phyloP scores from a whole-genome alignment of 2,113 vertebrate genomes.

The Anarrhichthys ocellatus region DNA sequence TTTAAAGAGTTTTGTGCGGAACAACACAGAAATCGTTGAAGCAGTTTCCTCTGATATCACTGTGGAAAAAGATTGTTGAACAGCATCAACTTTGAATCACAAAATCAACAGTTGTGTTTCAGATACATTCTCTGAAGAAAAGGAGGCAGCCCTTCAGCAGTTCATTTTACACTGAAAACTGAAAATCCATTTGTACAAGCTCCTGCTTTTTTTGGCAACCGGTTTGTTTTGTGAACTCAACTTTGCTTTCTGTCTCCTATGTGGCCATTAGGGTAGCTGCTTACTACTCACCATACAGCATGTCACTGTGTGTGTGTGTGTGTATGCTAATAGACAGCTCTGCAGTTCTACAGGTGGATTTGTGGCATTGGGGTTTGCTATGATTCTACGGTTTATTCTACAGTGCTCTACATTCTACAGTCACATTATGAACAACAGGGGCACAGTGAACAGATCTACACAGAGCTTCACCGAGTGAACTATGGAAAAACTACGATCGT shows the following conservation, averaged over 20 bases:
- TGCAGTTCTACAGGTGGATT: no score
- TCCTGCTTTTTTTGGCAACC: constrained; percentile 50
- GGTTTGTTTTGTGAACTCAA: constrained; percentile 51
- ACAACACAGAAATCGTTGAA: neutral
- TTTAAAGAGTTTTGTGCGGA: neutral
- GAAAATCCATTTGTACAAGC: constrained; percentile 42
- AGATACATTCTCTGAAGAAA: constrained; percentile 10
- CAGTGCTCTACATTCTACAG: no score
- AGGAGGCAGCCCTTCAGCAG: constrained; percentile 40
- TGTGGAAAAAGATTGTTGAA: neutral
- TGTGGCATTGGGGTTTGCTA: no score
- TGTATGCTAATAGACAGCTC: neutral
- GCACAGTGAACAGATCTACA: no score
- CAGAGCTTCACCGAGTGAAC: no score
- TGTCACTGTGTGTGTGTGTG: constrained; percentile 24
- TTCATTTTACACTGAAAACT: constrained; percentile 37
- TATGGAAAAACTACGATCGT: no score
- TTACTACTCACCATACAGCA: constrained; percentile 29
- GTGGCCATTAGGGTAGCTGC: constrained; percentile 36
- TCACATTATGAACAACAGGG: no score
- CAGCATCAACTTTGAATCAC: neutral
- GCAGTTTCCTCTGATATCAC: neutral
- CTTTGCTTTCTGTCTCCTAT: constrained; percentile 48
- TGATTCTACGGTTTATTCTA: no score
- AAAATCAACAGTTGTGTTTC: constrained; percentile 32